Percentiles rank a stretch among this genome's conserved stretches.
Evolutionary conservation across 2,113 vertebrate species (phyloP).

Genomic region (Salvelinus namaycush): DNA sequence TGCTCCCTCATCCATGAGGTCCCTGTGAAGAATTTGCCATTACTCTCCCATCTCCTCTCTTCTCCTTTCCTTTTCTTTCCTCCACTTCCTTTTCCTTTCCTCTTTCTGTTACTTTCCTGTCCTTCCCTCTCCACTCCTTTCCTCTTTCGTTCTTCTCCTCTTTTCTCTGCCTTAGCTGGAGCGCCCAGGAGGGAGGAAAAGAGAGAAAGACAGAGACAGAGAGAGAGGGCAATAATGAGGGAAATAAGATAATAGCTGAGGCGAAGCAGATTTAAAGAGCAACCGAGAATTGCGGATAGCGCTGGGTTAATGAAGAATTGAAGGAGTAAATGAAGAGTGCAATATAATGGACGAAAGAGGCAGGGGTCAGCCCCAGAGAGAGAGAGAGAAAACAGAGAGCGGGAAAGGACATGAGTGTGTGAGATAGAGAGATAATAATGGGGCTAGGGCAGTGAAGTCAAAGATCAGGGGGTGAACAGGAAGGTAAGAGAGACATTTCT

Average conservation of each 20-base stretch:
- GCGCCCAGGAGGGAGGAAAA: neutral
- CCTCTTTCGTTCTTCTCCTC: constrained; percentile 32
- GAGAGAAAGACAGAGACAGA: neutral
- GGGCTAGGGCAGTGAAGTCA: neutral
- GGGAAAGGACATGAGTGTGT: neutral
- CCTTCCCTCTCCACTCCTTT: neutral
- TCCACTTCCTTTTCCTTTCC: neutral
- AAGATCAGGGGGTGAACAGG: neutral
- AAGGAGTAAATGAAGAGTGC: neutral
- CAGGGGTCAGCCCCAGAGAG: neutral
- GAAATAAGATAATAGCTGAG: neutral
- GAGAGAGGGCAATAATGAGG: neutral
- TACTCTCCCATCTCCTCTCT: constrained; percentile 32
- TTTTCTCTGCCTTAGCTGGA: constrained; percentile 18
- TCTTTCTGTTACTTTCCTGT: neutral
- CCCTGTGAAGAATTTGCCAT: constrained; percentile 33
- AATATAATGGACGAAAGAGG: neutral
- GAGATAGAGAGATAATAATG: neutral
- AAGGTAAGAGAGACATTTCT: neutral
- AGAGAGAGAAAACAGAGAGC: neutral
- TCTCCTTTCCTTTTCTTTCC: neutral
- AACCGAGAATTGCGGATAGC: neutral
- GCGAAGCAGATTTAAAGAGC: constrained; percentile 4
- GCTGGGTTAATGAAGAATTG: neutral
- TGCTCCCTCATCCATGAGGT: constrained; percentile 29